Evolutionary conservation across 2,113 vertebrate species (phyloP).

Genomic region (Salvelinus sp.): DNA sequence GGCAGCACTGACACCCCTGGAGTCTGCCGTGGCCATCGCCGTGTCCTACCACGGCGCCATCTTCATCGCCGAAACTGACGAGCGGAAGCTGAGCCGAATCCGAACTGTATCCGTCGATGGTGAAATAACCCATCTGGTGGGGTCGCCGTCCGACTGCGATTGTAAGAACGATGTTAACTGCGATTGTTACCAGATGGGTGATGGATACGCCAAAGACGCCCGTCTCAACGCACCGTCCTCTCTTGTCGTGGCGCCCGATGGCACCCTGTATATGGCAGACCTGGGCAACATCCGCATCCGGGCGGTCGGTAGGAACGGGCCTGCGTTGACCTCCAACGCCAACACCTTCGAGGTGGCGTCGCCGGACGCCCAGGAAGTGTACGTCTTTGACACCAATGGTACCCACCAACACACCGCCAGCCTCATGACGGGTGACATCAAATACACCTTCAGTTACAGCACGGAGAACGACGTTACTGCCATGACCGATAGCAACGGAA

Average conservation of each 20-base stretch:
- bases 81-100: constrained; percentile 93
- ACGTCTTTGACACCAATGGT: constrained; percentile 94
- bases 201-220: constrained; percentile 96
- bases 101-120: constrained; percentile 91
- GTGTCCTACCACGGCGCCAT: constrained; percentile 91
- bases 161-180: constrained; percentile 98
- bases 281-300: constrained; percentile 95
- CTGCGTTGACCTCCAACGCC: constrained; percentile 75
- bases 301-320: constrained; percentile 85
- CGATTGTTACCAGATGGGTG: constrained; percentile 93
- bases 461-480: constrained; percentile 91
- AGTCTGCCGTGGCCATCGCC: constrained; percentile 88
- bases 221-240: constrained; percentile 93
- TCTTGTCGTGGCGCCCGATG: constrained; percentile 89
- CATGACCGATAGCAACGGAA: constrained; percentile 90
- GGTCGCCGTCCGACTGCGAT: constrained; percentile 90
- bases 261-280: constrained; percentile 91
- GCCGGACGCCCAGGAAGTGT: constrained; percentile 91
- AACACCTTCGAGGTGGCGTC: constrained; percentile 89
- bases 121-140: constrained; percentile 92
- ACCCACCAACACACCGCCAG: constrained; percentile 95
- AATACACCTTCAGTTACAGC: constrained; percentile 96
- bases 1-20: constrained; percentile 87
- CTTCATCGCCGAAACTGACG: constrained; percentile 92
- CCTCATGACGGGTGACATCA: constrained; percentile 89